Conservation (phyloP, 2,797 vertebrate species). For the Dendrocincla fuliginosa region DNA sequence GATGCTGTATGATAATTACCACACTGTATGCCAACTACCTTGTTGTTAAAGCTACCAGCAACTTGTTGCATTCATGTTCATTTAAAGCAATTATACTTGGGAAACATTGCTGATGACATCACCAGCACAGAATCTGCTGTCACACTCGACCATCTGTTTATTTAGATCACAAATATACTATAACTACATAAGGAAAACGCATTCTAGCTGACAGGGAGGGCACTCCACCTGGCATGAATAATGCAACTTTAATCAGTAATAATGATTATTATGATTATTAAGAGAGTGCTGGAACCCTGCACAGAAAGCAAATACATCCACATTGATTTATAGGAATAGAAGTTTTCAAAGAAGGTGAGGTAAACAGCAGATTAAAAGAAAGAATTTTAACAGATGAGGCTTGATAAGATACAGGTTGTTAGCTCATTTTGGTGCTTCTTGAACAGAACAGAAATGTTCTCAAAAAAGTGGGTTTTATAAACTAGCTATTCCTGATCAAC, state of each 20-base stretch:
- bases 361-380: slow-evolving; percentile 22
- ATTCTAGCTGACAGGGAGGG: slow-evolving; percentile 70
- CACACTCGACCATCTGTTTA: slow-evolving; percentile 78
- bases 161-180: slow-evolving; percentile 75
- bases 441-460: not conserved
- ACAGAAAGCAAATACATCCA: slow-evolving; percentile 65
- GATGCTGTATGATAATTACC: not conserved
- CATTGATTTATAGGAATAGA: slow-evolving; percentile 68
- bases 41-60: slow-evolving; percentile 47
- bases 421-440: not conserved
- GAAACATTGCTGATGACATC: slow-evolving; percentile 65
- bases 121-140: slow-evolving; percentile 69
- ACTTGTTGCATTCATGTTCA: slow-evolving; percentile 71
- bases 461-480: not conserved
- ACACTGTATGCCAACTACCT: slow-evolving; percentile 60
- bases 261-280: slow-evolving; percentile 81
- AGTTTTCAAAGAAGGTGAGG: slow-evolving; percentile 53
- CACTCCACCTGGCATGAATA: slow-evolving; percentile 79
- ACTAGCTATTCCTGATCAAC: not conserved
- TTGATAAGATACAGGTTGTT: not conserved
- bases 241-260: slow-evolving; percentile 80
- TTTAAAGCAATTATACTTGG: slow-evolving; percentile 78
- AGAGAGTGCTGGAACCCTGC: slow-evolving; percentile 68
- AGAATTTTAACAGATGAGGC: slow-evolving; percentile 18
- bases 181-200: slow-evolving; percentile 70